Evolutionary conservation across 2,797 vertebrate species (phyloP).

Genomic region (Syndactyla subalaris): DNA sequence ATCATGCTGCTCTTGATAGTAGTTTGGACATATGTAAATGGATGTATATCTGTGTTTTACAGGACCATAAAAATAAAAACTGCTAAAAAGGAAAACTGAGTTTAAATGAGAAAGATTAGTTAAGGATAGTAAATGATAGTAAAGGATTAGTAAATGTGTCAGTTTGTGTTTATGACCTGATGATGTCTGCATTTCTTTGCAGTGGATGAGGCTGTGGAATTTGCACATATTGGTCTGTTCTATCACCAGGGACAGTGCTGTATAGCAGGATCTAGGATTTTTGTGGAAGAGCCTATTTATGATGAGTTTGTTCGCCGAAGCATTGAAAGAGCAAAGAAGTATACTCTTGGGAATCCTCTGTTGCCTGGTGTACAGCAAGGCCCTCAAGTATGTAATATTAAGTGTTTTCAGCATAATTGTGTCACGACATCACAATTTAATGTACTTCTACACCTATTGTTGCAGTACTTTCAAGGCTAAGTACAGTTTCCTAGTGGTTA

Average conservation of each 20-base stretch:
- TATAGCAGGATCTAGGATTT: constrained; percentile 88
- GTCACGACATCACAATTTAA: neutral
- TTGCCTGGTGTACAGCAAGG: constrained; percentile 83
- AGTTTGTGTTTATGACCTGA: neutral
- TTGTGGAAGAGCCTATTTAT: constrained; percentile 89
- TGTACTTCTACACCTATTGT: neutral
- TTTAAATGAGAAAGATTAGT: neutral
- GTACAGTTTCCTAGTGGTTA: neutral
- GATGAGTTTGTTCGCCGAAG: constrained; percentile 86
- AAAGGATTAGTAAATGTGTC: neutral
- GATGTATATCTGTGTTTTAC: neutral
- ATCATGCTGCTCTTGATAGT: neutral
- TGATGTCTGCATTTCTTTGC: neutral
- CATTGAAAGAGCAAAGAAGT: constrained; percentile 81
- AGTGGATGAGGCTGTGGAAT: constrained; percentile 86
- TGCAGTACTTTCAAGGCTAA: neutral
- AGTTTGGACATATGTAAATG: neutral
- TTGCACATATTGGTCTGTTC: constrained; percentile 86
- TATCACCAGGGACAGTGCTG: constrained; percentile 92
- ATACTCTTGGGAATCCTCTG: constrained; percentile 84
- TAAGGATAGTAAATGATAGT: neutral
- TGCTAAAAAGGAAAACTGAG: neutral
- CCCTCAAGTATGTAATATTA: constrained; percentile 80
- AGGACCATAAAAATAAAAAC: neutral
- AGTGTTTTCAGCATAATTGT: neutral